These are phyloP conservation scores for Tauraco erythrolophus DNA, from an alignment of 2,113 vertebrate genomes.

Conservation along the genomic window DNA sequence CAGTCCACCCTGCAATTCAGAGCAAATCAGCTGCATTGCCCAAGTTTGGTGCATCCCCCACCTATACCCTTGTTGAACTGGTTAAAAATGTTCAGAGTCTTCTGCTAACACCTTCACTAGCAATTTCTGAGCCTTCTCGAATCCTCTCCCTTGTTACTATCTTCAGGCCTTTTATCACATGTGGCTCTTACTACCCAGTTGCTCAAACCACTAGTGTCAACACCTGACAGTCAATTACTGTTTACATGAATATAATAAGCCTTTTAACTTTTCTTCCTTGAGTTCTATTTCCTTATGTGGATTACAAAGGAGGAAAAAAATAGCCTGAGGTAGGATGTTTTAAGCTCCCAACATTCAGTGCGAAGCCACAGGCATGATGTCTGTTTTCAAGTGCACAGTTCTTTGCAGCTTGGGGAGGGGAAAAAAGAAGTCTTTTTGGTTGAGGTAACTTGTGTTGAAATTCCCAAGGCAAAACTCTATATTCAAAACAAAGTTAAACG, in stretches of 20 bases:
- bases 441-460: background rate
- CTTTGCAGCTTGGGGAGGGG: background rate
- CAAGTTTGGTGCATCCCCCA: background rate
- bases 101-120: background rate
- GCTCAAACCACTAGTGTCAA: background rate
- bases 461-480: background rate
- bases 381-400: background rate
- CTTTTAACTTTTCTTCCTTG: background rate
- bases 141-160: background rate
- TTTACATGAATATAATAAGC: background rate
- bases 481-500: background rate
- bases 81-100: background rate
- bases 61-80: background rate
- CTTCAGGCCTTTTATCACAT: background rate
- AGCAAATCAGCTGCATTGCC: background rate
- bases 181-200: background rate
- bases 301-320: background rate
- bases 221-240: background rate
- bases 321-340: background rate
- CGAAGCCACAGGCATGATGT: background rate
- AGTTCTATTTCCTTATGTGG: background rate
- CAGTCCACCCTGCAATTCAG: background rate
- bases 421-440: background rate
- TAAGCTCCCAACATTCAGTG: background rate
- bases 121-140: background rate